phyloP scores from a whole-genome alignment of 1,140 invertebrate genomes.

The Tigriopus japonicus region DNA sequence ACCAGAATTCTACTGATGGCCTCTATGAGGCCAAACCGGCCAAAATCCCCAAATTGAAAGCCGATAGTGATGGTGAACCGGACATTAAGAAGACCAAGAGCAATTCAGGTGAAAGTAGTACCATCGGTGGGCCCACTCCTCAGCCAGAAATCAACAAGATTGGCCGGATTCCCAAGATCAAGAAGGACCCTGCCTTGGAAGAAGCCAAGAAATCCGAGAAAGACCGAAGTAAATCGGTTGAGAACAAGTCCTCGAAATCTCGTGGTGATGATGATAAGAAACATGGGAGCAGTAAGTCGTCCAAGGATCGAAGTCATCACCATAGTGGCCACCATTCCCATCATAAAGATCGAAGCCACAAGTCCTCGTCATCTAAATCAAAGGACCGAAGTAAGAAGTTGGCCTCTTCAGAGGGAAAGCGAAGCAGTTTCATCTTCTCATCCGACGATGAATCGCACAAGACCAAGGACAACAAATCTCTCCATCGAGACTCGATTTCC shows the following conservation, averaged over 20 bases:
- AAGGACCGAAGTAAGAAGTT: neutral
- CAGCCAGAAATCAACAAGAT: neutral
- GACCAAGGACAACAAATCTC: neutral
- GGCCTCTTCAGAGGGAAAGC: neutral
- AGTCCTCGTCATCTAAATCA: neutral
- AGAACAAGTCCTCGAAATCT: neutral
- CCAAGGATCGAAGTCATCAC: neutral
- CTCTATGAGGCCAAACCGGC: slow-evolving; percentile 1
- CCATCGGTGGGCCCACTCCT: neutral
- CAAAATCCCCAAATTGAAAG: slow-evolving; percentile 1
- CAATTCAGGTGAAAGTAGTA: neutral
- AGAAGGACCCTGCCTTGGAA: neutral
- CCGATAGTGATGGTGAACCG: neutral
- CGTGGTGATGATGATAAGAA: neutral
- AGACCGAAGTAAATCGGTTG: slow-evolving; percentile 2
- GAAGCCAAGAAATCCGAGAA: neutral
- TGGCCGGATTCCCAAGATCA: slow-evolving; percentile 8
- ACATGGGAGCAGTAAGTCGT: neutral
- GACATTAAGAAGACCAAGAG: neutral
- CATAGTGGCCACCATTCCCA: neutral
- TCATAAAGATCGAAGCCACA: neutral
- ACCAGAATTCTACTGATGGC: neutral
- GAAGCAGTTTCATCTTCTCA: slow-evolving; percentile 1
- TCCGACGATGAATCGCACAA: neutral
- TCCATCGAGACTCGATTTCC: no score